A percentile compares a stretch with the other conserved stretches of the same genome.
Conservation (phyloP, 1,140 invertebrate genomes). For the Acromyrmex charruanus region DNA sequence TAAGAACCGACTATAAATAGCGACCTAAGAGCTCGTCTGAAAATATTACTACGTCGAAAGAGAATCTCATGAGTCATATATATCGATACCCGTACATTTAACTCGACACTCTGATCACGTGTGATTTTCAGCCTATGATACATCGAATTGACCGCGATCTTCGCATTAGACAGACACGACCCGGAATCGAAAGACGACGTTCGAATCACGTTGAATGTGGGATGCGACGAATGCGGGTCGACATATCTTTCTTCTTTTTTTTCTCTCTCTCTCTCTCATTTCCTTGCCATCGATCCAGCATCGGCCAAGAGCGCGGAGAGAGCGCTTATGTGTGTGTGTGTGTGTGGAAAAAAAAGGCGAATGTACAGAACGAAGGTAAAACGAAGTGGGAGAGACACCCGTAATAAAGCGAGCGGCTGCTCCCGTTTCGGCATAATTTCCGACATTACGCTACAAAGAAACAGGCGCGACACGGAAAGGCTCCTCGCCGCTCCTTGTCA, state of each 20-base stretch:
- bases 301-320: constrained; percentile 8
- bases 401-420: constrained; percentile 60
- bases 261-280: no score
- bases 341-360: not conserved
- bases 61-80: constrained; percentile 24
- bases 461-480: constrained; percentile 44
- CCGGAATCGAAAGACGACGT: constrained; percentile 32
- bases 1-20: no score
- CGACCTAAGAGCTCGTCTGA: not conserved
- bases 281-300: not conserved
- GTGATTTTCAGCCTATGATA: constrained; percentile 1
- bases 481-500: constrained; percentile 37
- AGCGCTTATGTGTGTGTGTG: not conserved
- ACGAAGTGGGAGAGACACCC: constrained; percentile 40
- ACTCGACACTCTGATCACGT: not conserved
- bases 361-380: constrained; percentile 26
- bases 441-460: constrained; percentile 58
- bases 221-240: constrained; percentile 32
- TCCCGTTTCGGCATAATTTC: constrained; percentile 61
- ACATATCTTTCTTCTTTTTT: not conserved
- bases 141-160: constrained; percentile 9
- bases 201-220: constrained; percentile 8
- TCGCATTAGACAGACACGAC: constrained; percentile 27
- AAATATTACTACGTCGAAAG: constrained; percentile 4
- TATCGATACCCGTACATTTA: constrained; percentile 25